Evolutionary conservation across 1,140 invertebrate genomes (phyloP).

Genomic region (Solenopsis fugax): DNA sequence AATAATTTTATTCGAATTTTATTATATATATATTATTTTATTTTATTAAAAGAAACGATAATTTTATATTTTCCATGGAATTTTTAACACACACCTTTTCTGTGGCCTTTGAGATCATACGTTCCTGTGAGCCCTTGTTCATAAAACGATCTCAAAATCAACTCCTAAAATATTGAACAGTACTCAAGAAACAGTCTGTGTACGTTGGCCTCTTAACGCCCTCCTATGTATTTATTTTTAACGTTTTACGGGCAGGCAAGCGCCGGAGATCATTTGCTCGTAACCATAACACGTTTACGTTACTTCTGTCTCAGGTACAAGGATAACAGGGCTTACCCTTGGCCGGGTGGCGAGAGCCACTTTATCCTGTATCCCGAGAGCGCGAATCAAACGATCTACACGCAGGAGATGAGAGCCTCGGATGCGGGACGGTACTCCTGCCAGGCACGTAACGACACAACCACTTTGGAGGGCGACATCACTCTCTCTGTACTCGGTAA

Average conservation of each 20-base stretch:
- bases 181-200: background rate
- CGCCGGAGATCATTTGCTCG: too few relatives aligned
- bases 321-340: slow-evolving; percentile 91
- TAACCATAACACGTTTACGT: slow-evolving; percentile 9
- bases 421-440: slow-evolving; percentile 92
- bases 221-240: background rate
- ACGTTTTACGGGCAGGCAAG: background rate
- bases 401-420: slow-evolving; percentile 87
- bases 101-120: background rate
- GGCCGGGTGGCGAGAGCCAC: slow-evolving; percentile 89
- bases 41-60: background rate
- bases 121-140: background rate
- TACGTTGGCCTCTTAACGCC: background rate
- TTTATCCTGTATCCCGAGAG: slow-evolving; percentile 92
- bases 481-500: slow-evolving; percentile 90
- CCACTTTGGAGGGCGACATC: slow-evolving; percentile 89
- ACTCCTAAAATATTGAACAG: background rate
- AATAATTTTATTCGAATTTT: too few relatives aligned
- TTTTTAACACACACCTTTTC: background rate
- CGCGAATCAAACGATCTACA: slow-evolving; percentile 93
- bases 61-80: background rate
- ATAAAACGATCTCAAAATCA: background rate
- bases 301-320: slow-evolving; percentile 89
- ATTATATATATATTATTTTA: too few relatives aligned
- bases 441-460: slow-evolving; percentile 90